Percentiles rank a stretch among this genome's conserved stretches.
These are phyloP conservation scores for Metopolophium dirhodum DNA, from an alignment of 1,140 invertebrate genomes.

Conservation along the genomic window DNA sequence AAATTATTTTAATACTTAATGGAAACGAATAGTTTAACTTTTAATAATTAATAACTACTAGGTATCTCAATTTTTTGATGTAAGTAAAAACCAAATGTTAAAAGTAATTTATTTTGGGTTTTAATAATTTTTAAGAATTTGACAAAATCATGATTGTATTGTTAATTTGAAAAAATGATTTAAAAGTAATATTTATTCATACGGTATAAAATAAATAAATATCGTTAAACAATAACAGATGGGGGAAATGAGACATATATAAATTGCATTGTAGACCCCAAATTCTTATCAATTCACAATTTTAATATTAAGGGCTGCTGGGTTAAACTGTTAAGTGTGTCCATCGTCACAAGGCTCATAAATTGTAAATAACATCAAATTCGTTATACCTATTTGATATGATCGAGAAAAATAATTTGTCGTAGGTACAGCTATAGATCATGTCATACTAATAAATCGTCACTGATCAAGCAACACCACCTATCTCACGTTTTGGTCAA, in stretches of 20 bases:
- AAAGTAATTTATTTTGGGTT: too few species aligned
- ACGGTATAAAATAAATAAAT: not conserved
- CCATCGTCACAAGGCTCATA: constrained; percentile 21
- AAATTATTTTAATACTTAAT: not conserved
- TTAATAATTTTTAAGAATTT: too few species aligned
- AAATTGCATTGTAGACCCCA: not conserved
- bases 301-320: not conserved
- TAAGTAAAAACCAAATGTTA: not conserved
- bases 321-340: not conserved
- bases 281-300: not conserved
- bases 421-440: not conserved
- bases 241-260: not conserved
- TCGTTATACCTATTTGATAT: not conserved
- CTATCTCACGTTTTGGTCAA: not conserved
- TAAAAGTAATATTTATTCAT: not conserved
- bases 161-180: not conserved
- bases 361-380: not conserved
- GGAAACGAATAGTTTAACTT: not conserved
- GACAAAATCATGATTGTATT: not conserved
- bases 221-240: not conserved
- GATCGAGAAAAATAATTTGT: not conserved
- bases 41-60: not conserved
- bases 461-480: not conserved
- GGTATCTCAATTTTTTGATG: not conserved
- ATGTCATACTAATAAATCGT: not conserved